Evolutionary conservation across 2,888 invertebrate genomes (phyloP).

Genomic region (Sialis fuliginosa): DNA sequence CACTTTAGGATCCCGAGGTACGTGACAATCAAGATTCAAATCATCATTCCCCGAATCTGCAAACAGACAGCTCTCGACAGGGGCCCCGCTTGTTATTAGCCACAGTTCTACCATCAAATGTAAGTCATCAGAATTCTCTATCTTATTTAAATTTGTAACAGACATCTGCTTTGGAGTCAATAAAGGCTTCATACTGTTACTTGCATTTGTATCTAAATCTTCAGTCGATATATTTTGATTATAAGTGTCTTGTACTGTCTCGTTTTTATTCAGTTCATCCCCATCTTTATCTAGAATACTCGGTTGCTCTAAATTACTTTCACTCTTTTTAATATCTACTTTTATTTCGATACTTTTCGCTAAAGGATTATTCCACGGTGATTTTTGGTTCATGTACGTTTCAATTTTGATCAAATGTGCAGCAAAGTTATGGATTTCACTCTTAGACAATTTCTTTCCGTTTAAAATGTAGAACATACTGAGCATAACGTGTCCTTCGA

Average conservation of each 20-base stretch:
- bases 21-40: constrained; percentile 34
- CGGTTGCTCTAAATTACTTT: background rate
- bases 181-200: constrained; percentile 6
- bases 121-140: constrained; percentile 26
- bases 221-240: background rate
- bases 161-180: constrained; percentile 5
- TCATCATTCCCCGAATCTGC: constrained; percentile 25
- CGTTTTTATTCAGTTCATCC: background rate
- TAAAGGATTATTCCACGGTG: constrained; percentile 7
- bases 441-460: constrained; percentile 46
- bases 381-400: constrained; percentile 37
- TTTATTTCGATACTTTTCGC: background rate
- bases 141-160: constrained; percentile 1
- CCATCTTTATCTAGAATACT: background rate
- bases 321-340: constrained; percentile 2
- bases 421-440: constrained; percentile 58
- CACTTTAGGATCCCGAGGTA: constrained; percentile 52
- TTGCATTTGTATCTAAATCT: constrained; percentile 5
- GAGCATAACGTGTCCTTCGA: constrained; percentile 76
- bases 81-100: constrained; percentile 52
- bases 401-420: constrained; percentile 50
- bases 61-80: constrained; percentile 37
- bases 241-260: background rate
- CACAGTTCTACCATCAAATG: constrained; percentile 58
- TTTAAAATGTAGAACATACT: constrained; percentile 67